Conservation (phyloP, 2,113 vertebrate genomes). For the Hymenochirus boettgeri region DNA sequence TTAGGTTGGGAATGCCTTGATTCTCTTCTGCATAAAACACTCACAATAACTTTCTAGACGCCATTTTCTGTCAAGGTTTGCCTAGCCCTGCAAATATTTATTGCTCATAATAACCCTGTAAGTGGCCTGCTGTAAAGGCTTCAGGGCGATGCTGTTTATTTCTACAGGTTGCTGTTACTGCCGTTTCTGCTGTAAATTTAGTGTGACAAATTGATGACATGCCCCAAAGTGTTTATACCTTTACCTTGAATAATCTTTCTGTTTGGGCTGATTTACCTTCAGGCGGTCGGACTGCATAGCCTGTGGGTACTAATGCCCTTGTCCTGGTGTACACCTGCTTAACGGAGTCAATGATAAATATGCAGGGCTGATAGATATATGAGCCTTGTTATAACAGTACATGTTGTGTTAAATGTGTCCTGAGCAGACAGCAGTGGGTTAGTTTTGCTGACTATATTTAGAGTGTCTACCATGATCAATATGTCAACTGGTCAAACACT, state of each 20-base stretch:
- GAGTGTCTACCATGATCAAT: slow-evolving; percentile 19
- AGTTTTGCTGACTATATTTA: slow-evolving; percentile 29
- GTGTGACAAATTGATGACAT: no score
- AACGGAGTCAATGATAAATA: slow-evolving; percentile 18
- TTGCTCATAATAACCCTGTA: no score
- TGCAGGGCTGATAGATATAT: slow-evolving; percentile 22
- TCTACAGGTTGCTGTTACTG: no score
- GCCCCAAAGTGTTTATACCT: background rate
- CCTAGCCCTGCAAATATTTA: no score
- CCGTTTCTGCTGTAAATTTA: no score
- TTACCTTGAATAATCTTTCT: background rate
- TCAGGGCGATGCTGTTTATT: no score
- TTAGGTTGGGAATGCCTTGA: no score
- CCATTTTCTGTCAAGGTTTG: no score
- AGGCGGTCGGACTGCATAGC: background rate
- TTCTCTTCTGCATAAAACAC: no score
- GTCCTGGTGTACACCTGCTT: slow-evolving; percentile 8
- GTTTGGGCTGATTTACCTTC: background rate
- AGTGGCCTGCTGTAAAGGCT: no score
- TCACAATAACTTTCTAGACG: no score
- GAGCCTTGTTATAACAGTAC: slow-evolving; percentile 15
- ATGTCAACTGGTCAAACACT: background rate
- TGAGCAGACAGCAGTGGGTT: slow-evolving; percentile 9
- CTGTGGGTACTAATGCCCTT: background rate
- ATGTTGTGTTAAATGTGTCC: slow-evolving; percentile 10